Conservation (phyloP, 2,797 vertebrate genomes). For the Knipowitschia caucasica region DNA sequence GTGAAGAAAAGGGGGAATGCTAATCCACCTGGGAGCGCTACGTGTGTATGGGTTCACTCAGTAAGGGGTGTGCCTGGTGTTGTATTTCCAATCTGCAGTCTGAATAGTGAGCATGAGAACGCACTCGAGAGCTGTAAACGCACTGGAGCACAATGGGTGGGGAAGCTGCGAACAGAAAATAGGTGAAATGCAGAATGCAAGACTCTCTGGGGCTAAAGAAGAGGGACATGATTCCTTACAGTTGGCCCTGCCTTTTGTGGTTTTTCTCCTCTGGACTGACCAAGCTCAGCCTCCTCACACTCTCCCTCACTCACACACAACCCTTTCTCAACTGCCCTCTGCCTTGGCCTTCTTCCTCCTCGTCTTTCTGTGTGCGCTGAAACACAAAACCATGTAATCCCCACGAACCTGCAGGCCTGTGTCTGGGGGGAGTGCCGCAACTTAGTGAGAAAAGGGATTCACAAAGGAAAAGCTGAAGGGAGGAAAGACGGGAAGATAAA, state of each 20-base stretch:
- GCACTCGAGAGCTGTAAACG: conserved; percentile 49
- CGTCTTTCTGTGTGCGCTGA: conserved; percentile 50
- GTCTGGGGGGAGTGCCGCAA: conserved; percentile 38
- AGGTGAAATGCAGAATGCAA: conserved; percentile 40
- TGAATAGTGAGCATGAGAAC: conserved; percentile 47
- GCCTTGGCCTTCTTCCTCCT: conserved; percentile 53
- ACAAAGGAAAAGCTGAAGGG: conserved; percentile 3
- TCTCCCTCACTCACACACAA: background rate
- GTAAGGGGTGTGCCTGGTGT: conserved; percentile 61
- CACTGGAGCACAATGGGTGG: conserved; percentile 12
- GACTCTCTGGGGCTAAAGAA: conserved; percentile 28
- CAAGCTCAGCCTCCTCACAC: conserved; percentile 2
- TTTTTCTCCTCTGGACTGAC: conserved; percentile 35
- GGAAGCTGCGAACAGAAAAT: conserved; percentile 23
- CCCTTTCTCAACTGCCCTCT: conserved; percentile 41
- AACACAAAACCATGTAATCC: conserved; percentile 71
- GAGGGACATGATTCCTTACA: conserved; percentile 48
- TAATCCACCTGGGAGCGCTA: conserved; percentile 39
- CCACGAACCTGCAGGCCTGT: conserved; percentile 38
- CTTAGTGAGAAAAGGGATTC: conserved; percentile 3
- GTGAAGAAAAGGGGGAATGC: conserved; percentile 22
- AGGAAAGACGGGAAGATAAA: conserved; percentile 5
- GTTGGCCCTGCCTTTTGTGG: conserved; percentile 24
- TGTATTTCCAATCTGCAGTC: conserved; percentile 51
- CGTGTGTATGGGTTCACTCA: conserved; percentile 37